phyloP scores from a whole-genome alignment of 2,113 vertebrate genomes.

The Atherinomorus stipes region DNA sequence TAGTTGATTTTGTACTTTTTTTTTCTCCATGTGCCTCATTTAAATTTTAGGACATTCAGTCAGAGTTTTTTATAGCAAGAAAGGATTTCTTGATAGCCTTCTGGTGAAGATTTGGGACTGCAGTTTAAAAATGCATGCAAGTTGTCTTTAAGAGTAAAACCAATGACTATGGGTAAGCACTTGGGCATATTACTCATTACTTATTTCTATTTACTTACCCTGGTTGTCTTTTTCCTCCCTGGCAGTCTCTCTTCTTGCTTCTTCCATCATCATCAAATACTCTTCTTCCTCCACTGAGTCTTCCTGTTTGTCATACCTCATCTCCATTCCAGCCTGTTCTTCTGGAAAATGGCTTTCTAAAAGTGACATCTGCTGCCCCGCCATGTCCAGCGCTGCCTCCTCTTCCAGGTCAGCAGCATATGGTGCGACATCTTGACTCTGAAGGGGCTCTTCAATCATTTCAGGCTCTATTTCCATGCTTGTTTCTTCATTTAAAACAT shows the following conservation, averaged over 20 bases:
- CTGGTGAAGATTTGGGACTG: too few relatives aligned
- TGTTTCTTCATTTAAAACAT: slow-evolving; percentile 19
- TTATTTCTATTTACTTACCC: slow-evolving; percentile 2
- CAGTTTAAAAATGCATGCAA: too few relatives aligned
- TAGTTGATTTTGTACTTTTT: too few relatives aligned
- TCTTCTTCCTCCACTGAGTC: neutral
- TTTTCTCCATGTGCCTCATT: too few relatives aligned
- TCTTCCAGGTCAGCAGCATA: slow-evolving; percentile 4
- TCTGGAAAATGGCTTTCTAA: slow-evolving; percentile 5
- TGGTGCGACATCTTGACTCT: neutral
- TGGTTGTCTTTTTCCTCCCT: neutral
- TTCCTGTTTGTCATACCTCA: neutral
- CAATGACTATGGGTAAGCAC: neutral
- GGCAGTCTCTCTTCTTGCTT: neutral
- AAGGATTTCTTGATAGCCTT: too few relatives aligned
- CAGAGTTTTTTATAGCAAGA: too few relatives aligned
- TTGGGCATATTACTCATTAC: neutral
- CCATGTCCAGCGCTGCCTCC: slow-evolving; percentile 16
- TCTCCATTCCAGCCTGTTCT: slow-evolving; percentile 15
- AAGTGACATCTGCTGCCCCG: slow-evolving; percentile 2
- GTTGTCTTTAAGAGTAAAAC: neutral
- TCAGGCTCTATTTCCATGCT: slow-evolving; percentile 40
- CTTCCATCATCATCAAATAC: neutral
- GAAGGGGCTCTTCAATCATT: neutral
- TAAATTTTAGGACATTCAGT: too few relatives aligned